These are phyloP conservation scores for Vidua chalybeata DNA, from an alignment of 2,113 vertebrate genomes.

Conservation along the genomic window DNA sequence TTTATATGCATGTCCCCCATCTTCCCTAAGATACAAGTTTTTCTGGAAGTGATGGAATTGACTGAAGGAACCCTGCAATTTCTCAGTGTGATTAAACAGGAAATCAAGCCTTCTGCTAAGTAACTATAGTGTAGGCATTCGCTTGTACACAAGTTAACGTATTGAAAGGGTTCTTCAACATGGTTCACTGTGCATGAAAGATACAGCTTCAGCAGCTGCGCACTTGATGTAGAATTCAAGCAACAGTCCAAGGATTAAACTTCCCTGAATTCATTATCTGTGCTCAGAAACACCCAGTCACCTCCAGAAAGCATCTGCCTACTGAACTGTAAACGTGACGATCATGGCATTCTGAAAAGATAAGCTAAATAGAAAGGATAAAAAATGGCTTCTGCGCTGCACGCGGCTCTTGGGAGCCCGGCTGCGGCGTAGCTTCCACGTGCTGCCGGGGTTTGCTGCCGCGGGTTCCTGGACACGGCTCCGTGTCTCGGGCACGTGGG, in stretches of 20 bases:
- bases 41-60: background rate
- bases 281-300: background rate
- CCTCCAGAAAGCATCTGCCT: background rate
- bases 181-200: background rate
- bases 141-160: background rate
- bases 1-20: background rate
- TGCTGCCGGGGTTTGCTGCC: too few relatives aligned
- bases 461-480: too few relatives aligned
- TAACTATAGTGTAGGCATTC: background rate
- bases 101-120: slow-evolving; percentile 5
- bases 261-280: background rate
- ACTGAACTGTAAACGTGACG: background rate
- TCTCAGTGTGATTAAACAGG: background rate
- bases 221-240: background rate
- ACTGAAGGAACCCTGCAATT: background rate
- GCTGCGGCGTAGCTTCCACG: too few relatives aligned
- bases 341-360: background rate
- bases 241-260: background rate
- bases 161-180: background rate
- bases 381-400: background rate
- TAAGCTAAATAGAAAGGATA: slow-evolving; percentile 2
- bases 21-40: background rate
- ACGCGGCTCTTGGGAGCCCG: too few relatives aligned
- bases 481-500: too few relatives aligned
- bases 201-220: background rate